A percentile compares a stretch with the other conserved stretches of the same genome.
These are phyloP conservation scores for Strigamia transsilvanica DNA, from an alignment of 2,888 invertebrate species.

Conservation along the genomic window DNA sequence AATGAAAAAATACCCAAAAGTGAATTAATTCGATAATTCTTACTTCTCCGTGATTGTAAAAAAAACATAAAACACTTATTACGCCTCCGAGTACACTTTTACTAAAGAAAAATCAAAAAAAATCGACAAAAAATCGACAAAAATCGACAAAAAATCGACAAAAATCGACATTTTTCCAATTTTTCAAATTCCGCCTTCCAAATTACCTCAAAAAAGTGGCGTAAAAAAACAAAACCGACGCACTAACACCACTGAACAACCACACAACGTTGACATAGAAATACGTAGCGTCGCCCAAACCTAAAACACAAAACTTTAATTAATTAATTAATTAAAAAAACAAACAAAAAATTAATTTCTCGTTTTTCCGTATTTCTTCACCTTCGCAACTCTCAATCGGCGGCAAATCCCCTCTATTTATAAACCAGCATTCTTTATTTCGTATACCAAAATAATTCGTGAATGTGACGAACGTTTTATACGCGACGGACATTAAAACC, in stretches of 20 bases:
- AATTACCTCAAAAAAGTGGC: conserved; percentile 73
- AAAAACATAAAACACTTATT: conserved; percentile 75
- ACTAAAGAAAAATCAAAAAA: conserved; percentile 64
- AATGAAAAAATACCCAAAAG: neutral
- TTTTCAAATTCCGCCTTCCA: conserved; percentile 48
- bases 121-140: conserved; percentile 61
- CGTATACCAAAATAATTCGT: conserved; percentile 63
- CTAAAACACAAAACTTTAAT: neutral
- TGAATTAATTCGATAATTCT: conserved; percentile 54
- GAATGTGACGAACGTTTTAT: conserved; percentile 67
- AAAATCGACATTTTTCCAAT: conserved; percentile 34
- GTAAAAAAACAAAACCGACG: conserved; percentile 73
- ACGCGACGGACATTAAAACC: conserved; percentile 68
- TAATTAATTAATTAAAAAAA: neutral
- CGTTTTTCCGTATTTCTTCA: conserved; percentile 54
- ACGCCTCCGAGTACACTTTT: conserved; percentile 78
- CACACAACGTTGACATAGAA: conserved; percentile 84
- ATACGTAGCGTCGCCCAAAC: conserved; percentile 77
- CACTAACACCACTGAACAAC: conserved; percentile 76
- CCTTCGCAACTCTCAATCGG: conserved; percentile 80
- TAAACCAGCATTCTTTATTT: conserved; percentile 68
- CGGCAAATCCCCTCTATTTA: conserved; percentile 72
- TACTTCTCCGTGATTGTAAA: conserved; percentile 83
- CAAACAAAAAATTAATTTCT: neutral
- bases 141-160: conserved; percentile 61